phyloP scores from a whole-genome alignment of 2,888 invertebrate genomes.

The Ctenicera cuprea region DNA sequence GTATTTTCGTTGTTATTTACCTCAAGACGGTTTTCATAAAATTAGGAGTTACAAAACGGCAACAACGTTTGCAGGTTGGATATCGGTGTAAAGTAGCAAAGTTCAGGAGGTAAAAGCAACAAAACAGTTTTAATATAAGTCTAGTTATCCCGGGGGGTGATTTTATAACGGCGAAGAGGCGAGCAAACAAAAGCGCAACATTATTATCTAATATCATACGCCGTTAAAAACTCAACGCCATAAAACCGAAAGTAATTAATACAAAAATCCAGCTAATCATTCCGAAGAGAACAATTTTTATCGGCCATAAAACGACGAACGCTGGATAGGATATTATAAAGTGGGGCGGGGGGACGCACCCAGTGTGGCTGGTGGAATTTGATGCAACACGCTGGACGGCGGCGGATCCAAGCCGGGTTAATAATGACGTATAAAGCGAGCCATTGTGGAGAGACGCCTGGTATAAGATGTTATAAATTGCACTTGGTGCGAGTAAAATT shows the following conservation, averaged over 20 bases:
- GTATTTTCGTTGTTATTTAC: no score
- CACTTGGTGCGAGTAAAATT: conserved; percentile 65
- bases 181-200: conserved; percentile 48
- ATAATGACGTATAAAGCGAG: conserved; percentile 65
- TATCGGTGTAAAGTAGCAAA: not conserved
- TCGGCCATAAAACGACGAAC: conserved; percentile 57
- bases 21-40: conserved; percentile 2
- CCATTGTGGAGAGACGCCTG: conserved; percentile 62
- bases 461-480: conserved; percentile 66
- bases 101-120: conserved; percentile 35
- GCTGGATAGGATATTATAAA: conserved; percentile 43
- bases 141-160: conserved; percentile 46
- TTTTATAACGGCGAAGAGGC: conserved; percentile 44
- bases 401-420: conserved; percentile 58
- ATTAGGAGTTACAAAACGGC: conserved; percentile 11
- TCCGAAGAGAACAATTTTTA: conserved; percentile 57
- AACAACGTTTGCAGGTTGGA: not conserved
- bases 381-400: conserved; percentile 52
- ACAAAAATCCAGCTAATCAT: conserved; percentile 59
- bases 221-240: conserved; percentile 51
- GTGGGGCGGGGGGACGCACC: conserved; percentile 39
- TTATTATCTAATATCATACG: conserved; percentile 52
- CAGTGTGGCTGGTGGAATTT: conserved; percentile 37
- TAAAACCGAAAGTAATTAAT: conserved; percentile 57
- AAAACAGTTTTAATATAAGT: conserved; percentile 48